Conservation (phyloP, 2,797 vertebrate genomes). For the Sardinella longiceps region DNA sequence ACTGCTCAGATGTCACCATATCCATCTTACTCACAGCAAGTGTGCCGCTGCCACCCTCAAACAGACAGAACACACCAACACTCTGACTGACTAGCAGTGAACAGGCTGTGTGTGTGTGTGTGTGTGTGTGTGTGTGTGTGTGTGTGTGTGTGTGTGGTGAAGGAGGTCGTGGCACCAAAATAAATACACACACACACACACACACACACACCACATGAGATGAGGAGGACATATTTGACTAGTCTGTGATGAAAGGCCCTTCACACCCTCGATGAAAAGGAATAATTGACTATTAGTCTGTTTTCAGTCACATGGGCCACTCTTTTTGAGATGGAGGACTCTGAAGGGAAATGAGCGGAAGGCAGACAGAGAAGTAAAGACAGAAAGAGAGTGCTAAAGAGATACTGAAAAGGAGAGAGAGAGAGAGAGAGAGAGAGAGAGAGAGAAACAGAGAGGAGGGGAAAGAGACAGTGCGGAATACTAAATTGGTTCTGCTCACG, state of each 20-base stretch:
- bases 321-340: not conserved
- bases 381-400: not conserved
- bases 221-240: constrained; percentile 59
- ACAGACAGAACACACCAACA: constrained; percentile 60
- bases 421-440: not conserved
- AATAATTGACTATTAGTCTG: constrained; percentile 44
- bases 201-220: constrained; percentile 36
- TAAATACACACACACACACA: no score
- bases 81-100: constrained; percentile 61
- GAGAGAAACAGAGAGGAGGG: constrained; percentile 11
- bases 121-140: not conserved
- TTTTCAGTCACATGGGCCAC: constrained; percentile 26
- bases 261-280: constrained; percentile 39
- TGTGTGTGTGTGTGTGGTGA: not conserved
- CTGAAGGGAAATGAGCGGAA: not conserved
- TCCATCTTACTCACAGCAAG: constrained; percentile 40
- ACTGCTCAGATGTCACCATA: constrained; percentile 61
- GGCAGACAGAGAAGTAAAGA: constrained; percentile 4
- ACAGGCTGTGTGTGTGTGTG: constrained; percentile 36
- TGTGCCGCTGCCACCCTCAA: constrained; percentile 51
- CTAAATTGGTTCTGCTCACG: constrained; percentile 56
- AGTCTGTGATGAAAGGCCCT: constrained; percentile 53
- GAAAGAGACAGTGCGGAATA: constrained; percentile 50
- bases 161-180: not conserved
- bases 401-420: not conserved